phyloP scores from a whole-genome alignment of 2,888 invertebrate genomes.

The Lithophane socia region DNA sequence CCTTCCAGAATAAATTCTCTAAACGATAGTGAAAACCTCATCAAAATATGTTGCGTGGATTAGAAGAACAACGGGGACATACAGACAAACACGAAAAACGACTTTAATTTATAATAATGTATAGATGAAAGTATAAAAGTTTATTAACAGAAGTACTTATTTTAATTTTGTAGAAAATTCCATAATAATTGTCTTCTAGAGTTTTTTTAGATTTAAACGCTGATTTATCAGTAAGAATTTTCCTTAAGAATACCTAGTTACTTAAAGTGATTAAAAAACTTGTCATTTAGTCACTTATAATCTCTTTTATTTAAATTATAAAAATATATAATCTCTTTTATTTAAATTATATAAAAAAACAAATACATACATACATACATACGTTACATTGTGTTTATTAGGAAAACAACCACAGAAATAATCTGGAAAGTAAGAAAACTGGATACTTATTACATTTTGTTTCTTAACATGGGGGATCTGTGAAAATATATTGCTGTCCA shows the following conservation, averaged over 20 bases:
- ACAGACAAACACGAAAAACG: too few species aligned
- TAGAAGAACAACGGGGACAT: too few species aligned
- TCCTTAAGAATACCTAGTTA: not conserved
- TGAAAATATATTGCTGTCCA: slow-evolving; percentile 14
- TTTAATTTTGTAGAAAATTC: not conserved
- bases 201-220: too few species aligned
- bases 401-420: not conserved
- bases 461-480: not conserved
- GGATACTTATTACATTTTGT: not conserved
- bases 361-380: not conserved
- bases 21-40: too few species aligned
- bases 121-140: too few species aligned
- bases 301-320: too few species aligned
- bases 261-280: not conserved
- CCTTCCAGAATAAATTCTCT: too few species aligned
- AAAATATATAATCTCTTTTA: not conserved
- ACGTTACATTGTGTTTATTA: not conserved
- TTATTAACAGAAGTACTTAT: not conserved
- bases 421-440: not conserved
- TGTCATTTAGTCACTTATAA: not conserved
- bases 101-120: too few species aligned
- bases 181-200: too few species aligned
- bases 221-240: not conserved
- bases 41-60: too few species aligned
- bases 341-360: not conserved